Evolutionary conservation across 1,140 invertebrate genomes (phyloP).

Genomic region (Bombus pascuorum): DNA sequence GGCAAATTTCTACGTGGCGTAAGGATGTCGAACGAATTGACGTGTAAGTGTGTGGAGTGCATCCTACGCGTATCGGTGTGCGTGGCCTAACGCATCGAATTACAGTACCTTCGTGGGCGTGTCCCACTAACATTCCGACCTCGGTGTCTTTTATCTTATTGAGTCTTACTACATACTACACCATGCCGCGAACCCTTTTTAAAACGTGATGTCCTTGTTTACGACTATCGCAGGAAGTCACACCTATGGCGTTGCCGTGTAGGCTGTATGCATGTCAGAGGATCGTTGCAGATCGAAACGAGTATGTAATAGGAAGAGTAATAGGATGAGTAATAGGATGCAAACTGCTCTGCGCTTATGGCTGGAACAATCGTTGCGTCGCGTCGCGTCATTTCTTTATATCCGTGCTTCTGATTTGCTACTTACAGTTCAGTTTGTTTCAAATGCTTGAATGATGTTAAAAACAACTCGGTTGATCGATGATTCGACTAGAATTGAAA

Average conservation of each 20-base stretch:
- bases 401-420: background rate
- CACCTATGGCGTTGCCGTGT: conserved; percentile 38
- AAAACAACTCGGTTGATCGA: too few species aligned
- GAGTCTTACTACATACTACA: conserved; percentile 9
- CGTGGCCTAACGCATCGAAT: conserved; percentile 58
- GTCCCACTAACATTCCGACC: conserved; percentile 64
- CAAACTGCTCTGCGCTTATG: background rate
- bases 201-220: conserved; percentile 60
- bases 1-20: background rate
- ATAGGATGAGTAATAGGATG: background rate
- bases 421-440: background rate
- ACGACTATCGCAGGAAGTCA: conserved; percentile 55
- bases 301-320: background rate
- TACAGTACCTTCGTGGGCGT: conserved; percentile 64
- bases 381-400: background rate
- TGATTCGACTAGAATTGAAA: background rate
- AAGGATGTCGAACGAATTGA: conserved; percentile 8
- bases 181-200: conserved; percentile 50
- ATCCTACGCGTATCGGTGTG: conserved; percentile 31
- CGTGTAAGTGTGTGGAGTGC: conserved; percentile 25
- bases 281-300: background rate
- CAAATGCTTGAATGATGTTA: background rate
- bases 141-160: conserved; percentile 65
- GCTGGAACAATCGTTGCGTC: background rate
- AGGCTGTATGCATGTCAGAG: background rate